Base-by-base conservation (phyloP, 1,140 invertebrate species). In the Drosophila mauritiana region DNA sequence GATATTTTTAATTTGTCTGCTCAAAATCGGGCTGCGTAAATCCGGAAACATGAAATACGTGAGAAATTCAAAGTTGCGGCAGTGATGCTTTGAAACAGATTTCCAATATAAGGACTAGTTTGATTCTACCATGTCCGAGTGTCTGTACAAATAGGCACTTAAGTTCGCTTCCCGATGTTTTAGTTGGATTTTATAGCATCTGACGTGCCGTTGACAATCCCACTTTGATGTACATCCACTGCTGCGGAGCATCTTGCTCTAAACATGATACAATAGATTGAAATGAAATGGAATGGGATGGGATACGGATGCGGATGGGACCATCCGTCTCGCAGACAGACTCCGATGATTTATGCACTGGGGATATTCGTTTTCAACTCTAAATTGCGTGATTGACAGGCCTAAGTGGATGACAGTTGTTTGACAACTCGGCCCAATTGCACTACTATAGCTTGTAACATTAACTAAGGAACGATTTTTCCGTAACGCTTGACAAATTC, bases 401-500 rank as follows among this genome's bases (percentile, higher is more conserved):
- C 74, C 80, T 78, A 91, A 91, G 90, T 91, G 90, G 80, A 81
- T 91, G 90, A 91, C 90, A 91, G 83, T 91, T 91, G 90, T 90
- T 86, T 91, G 90, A 86, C 90, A 88, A 91, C 62, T 91, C 84
- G 73, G 72, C 58, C 61, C 76, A 74, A 74, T 80, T 73, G 84
- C 82, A 73, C 82, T 89, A 78, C 64, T 89, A 62, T 70, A 69
- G 52, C 63, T 59, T 62, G 63, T 73, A 64, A 64, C 78, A 88
- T 78, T 86, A 64, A 63, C 75, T 64, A 64, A 62, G 82, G 80
- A 90, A 72, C 85, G 75, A 79, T 91, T 91, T 64, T 70, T 67
- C 59, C 80, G 90, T 91, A 91, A 90, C 90, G 90, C 85, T 88
- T 91, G 90, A 91, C 90, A 91, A 91, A 91, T 91, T 91, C 80